Conservation (phyloP, 2,888 invertebrate genomes). For the Vannuccia rotundouncinata region DNA sequence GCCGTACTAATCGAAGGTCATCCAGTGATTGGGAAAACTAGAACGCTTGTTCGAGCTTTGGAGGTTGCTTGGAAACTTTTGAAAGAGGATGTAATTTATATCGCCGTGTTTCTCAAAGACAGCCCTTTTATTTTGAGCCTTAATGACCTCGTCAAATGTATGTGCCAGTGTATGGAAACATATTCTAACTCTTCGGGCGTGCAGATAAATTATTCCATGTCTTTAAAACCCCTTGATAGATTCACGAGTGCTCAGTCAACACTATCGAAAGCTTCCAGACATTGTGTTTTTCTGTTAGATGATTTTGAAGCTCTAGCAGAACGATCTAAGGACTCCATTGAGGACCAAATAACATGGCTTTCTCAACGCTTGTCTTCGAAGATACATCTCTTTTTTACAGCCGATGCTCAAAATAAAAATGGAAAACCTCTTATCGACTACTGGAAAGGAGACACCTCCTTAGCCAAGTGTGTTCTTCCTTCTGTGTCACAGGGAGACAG, state of each 20-base stretch:
- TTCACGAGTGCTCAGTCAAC: slow-evolving; percentile 10
- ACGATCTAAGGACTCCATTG: neutral
- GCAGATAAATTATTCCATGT: neutral
- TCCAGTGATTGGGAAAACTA: neutral
- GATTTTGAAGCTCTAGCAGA: neutral
- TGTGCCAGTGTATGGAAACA: slow-evolving; percentile 11
- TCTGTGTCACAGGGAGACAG: neutral
- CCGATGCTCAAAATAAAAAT: neutral
- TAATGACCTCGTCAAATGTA: neutral
- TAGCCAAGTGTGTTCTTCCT: neutral
- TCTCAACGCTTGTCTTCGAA: neutral
- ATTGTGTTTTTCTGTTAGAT: neutral
- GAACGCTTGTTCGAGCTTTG: neutral
- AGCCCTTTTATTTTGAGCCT: neutral
- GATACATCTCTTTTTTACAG: neutral
- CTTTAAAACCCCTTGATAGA: neutral
- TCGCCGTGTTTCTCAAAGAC: neutral
- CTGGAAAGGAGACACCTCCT: slow-evolving; percentile 5
- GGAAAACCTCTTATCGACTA: neutral
- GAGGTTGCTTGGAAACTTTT: neutral
- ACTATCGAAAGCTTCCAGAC: neutral
- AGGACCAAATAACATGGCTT: neutral
- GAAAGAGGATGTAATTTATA: neutral
- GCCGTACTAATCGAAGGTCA: neutral
- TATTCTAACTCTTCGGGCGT: neutral